These are phyloP conservation scores for Pseudochaenichthys georgianus DNA, from an alignment of 2,797 vertebrate genomes.

Conservation along the genomic window DNA sequence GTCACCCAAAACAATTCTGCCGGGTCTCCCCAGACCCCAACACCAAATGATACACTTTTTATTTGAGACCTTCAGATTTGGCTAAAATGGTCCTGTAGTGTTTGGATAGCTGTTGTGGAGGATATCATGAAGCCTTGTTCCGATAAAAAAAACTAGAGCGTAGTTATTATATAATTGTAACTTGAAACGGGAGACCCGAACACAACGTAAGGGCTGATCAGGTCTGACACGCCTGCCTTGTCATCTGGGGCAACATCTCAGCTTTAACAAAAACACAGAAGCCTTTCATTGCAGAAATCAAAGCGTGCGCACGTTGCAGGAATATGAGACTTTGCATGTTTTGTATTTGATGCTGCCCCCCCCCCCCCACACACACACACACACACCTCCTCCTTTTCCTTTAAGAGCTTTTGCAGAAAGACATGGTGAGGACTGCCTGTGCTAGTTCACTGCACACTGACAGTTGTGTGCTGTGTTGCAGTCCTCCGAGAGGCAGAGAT, in stretches of 20 bases:
- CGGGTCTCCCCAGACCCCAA: no score
- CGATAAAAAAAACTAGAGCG: no score
- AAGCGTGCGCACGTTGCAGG: background rate
- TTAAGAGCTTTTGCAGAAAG: constrained; percentile 42
- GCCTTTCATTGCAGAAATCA: background rate
- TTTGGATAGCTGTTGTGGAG: no score
- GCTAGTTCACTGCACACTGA: constrained; percentile 71
- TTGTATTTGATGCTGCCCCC: background rate
- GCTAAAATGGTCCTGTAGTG: no score
- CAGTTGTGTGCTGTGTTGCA: constrained; percentile 56
- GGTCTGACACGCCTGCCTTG: background rate
- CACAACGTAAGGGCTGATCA: background rate
- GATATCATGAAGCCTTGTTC: no score
- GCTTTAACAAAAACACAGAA: constrained; percentile 1
- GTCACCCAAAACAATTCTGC: no score
- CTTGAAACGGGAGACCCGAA: no score
- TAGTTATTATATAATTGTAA: no score
- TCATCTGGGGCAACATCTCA: background rate
- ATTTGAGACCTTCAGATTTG: no score
- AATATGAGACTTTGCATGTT: background rate
- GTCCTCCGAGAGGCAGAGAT: constrained; percentile 55
- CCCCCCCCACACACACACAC: background rate
- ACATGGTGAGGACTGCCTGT: constrained; percentile 40
- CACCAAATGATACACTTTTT: no score
- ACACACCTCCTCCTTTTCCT: background rate